Conservation (phyloP, 2,888 invertebrate genomes). For the Meta bourneti region DNA sequence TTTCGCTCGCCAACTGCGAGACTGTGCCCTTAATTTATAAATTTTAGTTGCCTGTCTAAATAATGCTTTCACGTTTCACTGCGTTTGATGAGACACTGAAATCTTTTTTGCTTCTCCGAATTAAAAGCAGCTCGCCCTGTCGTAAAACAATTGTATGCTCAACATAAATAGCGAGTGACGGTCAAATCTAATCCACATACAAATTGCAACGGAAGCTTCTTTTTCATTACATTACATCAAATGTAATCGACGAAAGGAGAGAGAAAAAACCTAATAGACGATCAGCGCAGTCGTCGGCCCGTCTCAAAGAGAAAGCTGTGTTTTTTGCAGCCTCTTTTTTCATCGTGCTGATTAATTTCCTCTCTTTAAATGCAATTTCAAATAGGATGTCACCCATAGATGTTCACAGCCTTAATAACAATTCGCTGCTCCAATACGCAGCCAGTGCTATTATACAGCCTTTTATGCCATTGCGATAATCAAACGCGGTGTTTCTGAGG, state of each 20-base stretch:
- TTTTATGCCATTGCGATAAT: background rate
- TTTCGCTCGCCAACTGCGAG: too few relatives aligned
- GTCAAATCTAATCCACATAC: background rate
- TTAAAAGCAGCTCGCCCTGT: too few relatives aligned
- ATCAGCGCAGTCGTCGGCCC: background rate
- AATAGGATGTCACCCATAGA: constrained; percentile 1
- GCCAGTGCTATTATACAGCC: background rate
- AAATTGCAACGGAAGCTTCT: background rate
- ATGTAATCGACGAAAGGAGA: background rate
- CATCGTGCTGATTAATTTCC: background rate
- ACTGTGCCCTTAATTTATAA: too few relatives aligned
- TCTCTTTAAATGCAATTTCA: background rate
- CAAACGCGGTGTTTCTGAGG: background rate
- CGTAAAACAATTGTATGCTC: background rate
- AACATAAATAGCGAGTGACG: background rate
- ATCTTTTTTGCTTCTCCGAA: too few relatives aligned
- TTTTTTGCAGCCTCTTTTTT: constrained; percentile 1
- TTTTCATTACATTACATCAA: background rate
- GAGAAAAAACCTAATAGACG: background rate
- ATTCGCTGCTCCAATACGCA: background rate
- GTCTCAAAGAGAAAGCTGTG: background rate
- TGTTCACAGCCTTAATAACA: background rate
- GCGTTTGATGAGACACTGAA: too few relatives aligned
- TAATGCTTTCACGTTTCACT: too few relatives aligned
- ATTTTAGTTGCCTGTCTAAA: too few relatives aligned